Evolutionary conservation across 2,797 vertebrate species (phyloP), one percentile per base, ranked within the genome.

Genomic region (Coregonus sp.): DNA sequence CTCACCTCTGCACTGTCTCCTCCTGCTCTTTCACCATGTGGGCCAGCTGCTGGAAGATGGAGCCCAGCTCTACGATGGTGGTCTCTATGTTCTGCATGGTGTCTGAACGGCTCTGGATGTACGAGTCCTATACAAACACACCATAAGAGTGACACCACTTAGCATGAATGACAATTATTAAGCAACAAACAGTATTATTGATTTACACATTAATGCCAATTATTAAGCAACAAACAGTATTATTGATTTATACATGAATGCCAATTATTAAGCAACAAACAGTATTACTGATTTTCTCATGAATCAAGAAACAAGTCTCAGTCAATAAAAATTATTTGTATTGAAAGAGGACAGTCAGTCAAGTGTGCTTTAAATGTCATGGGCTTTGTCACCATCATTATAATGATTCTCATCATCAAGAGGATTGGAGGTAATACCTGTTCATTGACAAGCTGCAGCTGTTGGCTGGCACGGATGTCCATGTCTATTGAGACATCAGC

Each of bases 21-120:
- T 96, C 95, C 75, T 95, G 95, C 77, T 95, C 94, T 82, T 96
- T 96, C 33, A 96, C 95, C 95, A 96, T 96, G 82, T 96, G 95
- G 0, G 95, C 95, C 80, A 96, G 79, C 73, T 96, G 95, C 83
- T 96, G 95, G 82, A 96, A 96, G 76, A 96, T 96, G 81, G 94
- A 95, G 51, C 95, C 95, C 77, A 96, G 85, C 82, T 96, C 95
- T 33, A 96, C 95, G 0, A 96, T 96, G 11, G 95, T 96, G 14
- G 94, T 94, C 81, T 95, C 95, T 0, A 96, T 95, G 82, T 95
- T 95, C 86, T 96, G 95, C 95, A 96, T 95, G 20, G 95, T 94
- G 82, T 95, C 94, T 1, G 94, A 92, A 25, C 95, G 89, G 79
- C 92, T 94, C 89, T 95, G 94, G 82, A 96, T 95, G 76, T 94